Evolutionary conservation across 2,888 invertebrate species (phyloP).

Genomic region (Leucoptera coffeella): DNA sequence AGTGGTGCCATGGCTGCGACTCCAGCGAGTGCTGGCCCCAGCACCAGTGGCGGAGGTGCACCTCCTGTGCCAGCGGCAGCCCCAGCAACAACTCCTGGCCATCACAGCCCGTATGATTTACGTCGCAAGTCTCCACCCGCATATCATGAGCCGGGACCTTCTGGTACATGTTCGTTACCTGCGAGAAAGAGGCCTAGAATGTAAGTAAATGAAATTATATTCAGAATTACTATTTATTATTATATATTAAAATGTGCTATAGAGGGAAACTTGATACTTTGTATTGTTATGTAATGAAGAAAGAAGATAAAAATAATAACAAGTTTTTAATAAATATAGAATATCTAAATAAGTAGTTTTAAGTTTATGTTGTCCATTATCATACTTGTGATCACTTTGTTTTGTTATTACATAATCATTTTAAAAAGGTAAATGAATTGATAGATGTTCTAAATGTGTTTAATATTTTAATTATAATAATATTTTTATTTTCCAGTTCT

Average conservation of each 20-base stretch:
- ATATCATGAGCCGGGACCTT: slow-evolving; percentile 65
- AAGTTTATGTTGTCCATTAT: not conserved
- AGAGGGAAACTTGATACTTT: no score
- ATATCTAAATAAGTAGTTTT: no score
- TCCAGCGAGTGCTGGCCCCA: slow-evolving; percentile 45
- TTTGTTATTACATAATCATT: not conserved
- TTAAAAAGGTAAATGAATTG: no score
- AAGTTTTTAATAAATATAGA: no score
- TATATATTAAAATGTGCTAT: no score
- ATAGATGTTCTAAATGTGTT: no score
- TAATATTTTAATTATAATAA: no score
- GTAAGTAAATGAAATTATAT: no score
- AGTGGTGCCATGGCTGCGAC: slow-evolving; percentile 46
- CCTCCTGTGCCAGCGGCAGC: slow-evolving; percentile 47
- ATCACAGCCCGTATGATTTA: slow-evolving; percentile 87
- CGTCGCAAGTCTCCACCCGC: slow-evolving; percentile 76
- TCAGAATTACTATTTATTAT: no score
- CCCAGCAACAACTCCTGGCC: slow-evolving; percentile 66
- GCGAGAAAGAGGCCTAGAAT: slow-evolving; percentile 80
- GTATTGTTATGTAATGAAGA: no score
- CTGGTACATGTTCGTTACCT: slow-evolving; percentile 62
- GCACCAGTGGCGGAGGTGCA: slow-evolving; percentile 46
- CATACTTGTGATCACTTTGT: not conserved
- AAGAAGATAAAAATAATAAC: no score
- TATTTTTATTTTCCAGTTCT: slow-evolving; percentile 21